Evolutionary conservation across 2,797 vertebrate species (phyloP), one percentile per base, ranked within the genome.

Genomic region (Mastacembelus armatus): DNA sequence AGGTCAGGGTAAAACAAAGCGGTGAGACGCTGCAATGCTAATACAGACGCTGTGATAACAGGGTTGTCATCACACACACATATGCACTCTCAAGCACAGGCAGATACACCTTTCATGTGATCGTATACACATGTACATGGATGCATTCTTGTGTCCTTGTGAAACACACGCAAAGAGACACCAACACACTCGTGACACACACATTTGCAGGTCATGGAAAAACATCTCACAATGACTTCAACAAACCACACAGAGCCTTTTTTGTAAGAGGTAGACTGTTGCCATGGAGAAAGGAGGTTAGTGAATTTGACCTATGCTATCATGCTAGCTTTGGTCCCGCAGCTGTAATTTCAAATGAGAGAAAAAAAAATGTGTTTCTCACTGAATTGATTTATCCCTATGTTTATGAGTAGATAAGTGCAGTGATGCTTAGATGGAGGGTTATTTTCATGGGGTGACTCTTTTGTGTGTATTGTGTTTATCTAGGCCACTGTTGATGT

Each of bases 1-100:
- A 96, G 97, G 96, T 98, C 97, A 97, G 89, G 88, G 94, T 96
- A 95, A 98, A 96, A 97, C 96, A 98, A 98, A 98, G 95, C 94
- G 80, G 92, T 93, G 84, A 92, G 92, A 95, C 93, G 93, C 90
- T 92, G 94, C 95, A 94, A 95, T 96, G 95, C 95, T 96, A 95
- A 96, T 96, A 92, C 83, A 90, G 89, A 90, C 77, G 85, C 92
- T 89, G 90, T 92, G 93, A 92, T 89, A 90, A 88, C 89, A 77
- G 84, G 84, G 76, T 85, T 83, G 78, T 86, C 43, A 60, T 83
- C 74, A 61, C 73, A 40, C 71, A 16, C 43, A 68, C 44, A 35
- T 49, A 38, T 30, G 16, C 32, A 35, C 47, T 16, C 54, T 47
- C 11, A 66, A 21, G 54, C 68, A 49, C 43, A 65, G 30, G 40